Conservation (phyloP, 1,140 invertebrate genomes). For the Sminthurinus signatus region DNA sequence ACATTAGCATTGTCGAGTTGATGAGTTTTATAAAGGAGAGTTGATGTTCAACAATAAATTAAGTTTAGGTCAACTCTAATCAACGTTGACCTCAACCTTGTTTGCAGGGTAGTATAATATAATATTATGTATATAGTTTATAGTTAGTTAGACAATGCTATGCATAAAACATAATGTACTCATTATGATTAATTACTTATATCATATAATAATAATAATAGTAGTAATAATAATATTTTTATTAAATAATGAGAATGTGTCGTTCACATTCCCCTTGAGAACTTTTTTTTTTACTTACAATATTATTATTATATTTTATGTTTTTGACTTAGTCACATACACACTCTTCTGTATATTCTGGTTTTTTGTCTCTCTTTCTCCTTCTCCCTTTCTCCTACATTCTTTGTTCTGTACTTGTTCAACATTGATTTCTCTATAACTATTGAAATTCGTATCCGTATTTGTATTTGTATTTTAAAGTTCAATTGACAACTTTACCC, state of each 20-base stretch:
- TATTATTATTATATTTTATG: conserved; percentile 16
- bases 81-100: too few species aligned
- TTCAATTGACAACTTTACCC: not conserved
- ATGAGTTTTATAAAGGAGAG: too few species aligned
- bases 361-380: conserved; percentile 2
- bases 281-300: not conserved
- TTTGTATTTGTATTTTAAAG: not conserved
- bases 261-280: too few species aligned
- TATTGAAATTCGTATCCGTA: not conserved
- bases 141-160: too few species aligned
- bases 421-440: not conserved
- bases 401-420: not conserved
- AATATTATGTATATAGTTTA: too few species aligned
- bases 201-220: conserved; percentile 12
- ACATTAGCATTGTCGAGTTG: too few species aligned
- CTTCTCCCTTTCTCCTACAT: not conserved
- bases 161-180: too few species aligned
- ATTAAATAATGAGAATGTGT: not conserved
- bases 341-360: conserved; percentile 22
- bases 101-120: too few species aligned
- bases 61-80: too few species aligned
- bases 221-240: conserved; percentile 18
- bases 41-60: too few species aligned
- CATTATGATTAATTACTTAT: too few species aligned
- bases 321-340: conserved; percentile 38